phyloP scores from a whole-genome alignment of 2,797 vertebrate genomes.

The Meda fulgida region DNA sequence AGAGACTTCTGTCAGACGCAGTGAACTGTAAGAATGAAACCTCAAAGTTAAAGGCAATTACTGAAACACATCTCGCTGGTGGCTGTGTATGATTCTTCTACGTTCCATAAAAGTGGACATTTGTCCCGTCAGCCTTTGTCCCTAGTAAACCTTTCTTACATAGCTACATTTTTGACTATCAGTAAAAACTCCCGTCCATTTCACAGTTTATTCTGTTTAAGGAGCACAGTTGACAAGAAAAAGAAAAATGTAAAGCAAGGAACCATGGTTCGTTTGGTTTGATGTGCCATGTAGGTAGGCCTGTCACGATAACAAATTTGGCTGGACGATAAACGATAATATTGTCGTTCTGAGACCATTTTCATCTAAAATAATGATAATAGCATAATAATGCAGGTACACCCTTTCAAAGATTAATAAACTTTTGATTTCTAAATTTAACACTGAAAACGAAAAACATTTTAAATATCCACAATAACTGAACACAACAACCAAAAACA shows the following conservation, averaged over 20 bases:
- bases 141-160: not conserved
- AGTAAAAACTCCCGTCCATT: not conserved
- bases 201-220: not conserved
- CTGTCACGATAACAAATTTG: too few relatives aligned
- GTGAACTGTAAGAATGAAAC: not conserved
- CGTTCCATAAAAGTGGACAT: not conserved
- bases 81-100: not conserved
- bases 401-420: too few relatives aligned
- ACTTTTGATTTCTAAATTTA: too few relatives aligned
- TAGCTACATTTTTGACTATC: not conserved
- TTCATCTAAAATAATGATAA: too few relatives aligned
- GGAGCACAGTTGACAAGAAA: not conserved
- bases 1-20: not conserved
- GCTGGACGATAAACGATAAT: too few relatives aligned
- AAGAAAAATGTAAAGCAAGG: not conserved
- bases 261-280: not conserved
- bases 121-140: not conserved
- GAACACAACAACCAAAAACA: too few relatives aligned
- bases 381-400: too few relatives aligned
- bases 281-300: not conserved
- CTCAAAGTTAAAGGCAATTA: not conserved
- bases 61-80: slow-evolving; percentile 3
- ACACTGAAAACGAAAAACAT: too few relatives aligned
- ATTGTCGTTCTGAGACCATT: too few relatives aligned
- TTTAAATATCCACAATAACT: too few relatives aligned